Evolutionary conservation across 2,797 vertebrate genomes (phyloP).

Genomic region (Pagetopsis macropterus): DNA sequence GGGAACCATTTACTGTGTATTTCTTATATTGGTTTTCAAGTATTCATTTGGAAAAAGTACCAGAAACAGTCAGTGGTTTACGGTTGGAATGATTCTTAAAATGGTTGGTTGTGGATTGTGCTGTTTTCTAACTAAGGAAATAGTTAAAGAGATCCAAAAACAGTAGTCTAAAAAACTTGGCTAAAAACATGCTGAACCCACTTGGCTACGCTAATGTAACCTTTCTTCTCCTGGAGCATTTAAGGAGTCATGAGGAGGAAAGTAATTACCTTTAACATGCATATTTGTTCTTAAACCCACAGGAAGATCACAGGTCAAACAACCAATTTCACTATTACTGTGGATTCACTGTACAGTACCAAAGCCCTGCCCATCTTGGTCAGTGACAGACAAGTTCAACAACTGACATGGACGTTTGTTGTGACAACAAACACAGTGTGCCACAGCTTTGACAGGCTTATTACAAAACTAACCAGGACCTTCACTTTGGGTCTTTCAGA

Average conservation of each 20-base stretch:
- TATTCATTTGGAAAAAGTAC: background rate
- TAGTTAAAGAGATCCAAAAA: background rate
- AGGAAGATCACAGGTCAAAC: background rate
- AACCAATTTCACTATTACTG: background rate
- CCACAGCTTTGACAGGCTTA: background rate
- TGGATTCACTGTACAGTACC: background rate
- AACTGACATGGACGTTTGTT: background rate
- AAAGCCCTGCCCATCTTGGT: background rate
- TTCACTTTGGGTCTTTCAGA: background rate
- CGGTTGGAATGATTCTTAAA: background rate
- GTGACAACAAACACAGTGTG: background rate
- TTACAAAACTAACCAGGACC: background rate
- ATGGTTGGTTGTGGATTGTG: background rate
- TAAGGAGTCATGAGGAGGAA: background rate
- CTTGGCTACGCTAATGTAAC: background rate
- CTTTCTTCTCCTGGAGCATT: background rate
- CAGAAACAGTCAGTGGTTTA: background rate
- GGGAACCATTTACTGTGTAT: background rate
- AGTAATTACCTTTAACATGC: background rate
- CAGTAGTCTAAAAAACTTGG: background rate
- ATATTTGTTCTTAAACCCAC: conserved; percentile 3
- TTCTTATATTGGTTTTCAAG: background rate
- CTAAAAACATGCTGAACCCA: background rate
- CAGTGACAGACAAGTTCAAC: background rate
- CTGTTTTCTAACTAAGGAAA: background rate